A percentile compares a stretch with the other conserved stretches of the same genome.
Evolutionary conservation across 2,797 vertebrate species (phyloP).

Genomic region (Coccyzus lansbergi): DNA sequence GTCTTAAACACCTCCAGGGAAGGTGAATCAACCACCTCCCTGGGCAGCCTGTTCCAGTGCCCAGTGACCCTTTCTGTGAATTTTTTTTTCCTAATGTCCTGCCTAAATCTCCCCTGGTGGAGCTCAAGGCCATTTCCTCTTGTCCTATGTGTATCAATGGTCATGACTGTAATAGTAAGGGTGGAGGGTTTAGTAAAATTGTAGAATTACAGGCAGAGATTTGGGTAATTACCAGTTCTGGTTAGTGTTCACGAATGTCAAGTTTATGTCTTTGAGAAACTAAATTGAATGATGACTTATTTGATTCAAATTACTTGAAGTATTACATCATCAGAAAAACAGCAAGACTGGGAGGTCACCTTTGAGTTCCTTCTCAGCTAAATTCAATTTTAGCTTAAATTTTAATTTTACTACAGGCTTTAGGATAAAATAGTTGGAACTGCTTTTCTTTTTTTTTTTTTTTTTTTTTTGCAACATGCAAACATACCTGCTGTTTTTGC

Average conservation of each 20-base stretch:
- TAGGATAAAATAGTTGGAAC: neutral
- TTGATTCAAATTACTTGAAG: neutral
- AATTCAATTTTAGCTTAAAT: neutral
- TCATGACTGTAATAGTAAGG: neutral
- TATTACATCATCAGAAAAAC: neutral
- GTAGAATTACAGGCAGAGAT: neutral
- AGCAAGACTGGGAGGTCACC: neutral
- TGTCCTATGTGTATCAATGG: neutral
- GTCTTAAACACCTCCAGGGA: no score
- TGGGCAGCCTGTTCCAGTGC: no score
- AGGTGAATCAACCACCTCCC: no score
- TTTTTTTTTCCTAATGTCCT: no score
- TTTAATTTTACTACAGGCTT: neutral
- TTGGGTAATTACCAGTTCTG: neutral
- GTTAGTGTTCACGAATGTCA: neutral
- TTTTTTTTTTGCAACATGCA: neutral
- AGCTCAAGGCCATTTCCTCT: no score
- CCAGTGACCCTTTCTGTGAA: no score
- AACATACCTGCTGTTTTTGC: neutral
- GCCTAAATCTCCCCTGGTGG: no score
- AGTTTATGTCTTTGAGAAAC: neutral
- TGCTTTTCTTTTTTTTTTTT: no score
- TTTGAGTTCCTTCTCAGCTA: neutral
- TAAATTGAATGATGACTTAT: neutral
- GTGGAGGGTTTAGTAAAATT: neutral